phyloP scores from a whole-genome alignment of 2,888 invertebrate genomes.

The Standfussiana lucernea region DNA sequence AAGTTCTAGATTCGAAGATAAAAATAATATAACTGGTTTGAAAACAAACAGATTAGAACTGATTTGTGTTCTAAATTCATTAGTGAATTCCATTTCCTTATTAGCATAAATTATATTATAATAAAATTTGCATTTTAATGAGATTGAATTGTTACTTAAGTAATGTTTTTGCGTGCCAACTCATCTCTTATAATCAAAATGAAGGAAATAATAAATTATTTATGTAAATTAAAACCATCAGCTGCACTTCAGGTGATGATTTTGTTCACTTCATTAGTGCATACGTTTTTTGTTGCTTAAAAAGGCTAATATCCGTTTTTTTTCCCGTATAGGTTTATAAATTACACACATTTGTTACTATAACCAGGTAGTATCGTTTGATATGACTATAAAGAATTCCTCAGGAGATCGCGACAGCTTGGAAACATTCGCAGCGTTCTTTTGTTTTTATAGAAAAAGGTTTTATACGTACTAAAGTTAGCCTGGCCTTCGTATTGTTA shows the following conservation, averaged over 20 bases:
- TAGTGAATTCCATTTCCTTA: neutral
- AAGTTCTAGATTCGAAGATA: slow-evolving; percentile 30
- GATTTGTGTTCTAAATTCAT: slow-evolving; percentile 48
- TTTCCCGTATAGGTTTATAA: neutral
- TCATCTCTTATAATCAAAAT: slow-evolving; percentile 27
- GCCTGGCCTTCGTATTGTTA: slow-evolving; percentile 32
- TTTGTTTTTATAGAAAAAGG: slow-evolving; percentile 23
- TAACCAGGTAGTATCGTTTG: neutral
- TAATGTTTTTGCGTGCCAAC: slow-evolving; percentile 45
- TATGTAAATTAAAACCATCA: slow-evolving; percentile 20
- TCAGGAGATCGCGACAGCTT: no score
- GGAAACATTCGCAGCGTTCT: neutral
- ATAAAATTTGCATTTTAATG: slow-evolving; percentile 57
- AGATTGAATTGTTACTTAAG: slow-evolving; percentile 26
- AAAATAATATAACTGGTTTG: slow-evolving; percentile 59
- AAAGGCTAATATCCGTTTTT: neutral
- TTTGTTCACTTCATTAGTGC: slow-evolving; percentile 4
- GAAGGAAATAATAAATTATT: slow-evolving; percentile 32
- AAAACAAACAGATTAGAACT: slow-evolving; percentile 39
- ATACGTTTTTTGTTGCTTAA: neutral
- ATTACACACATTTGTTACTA: neutral
- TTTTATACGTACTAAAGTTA: slow-evolving; percentile 4
- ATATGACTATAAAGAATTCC: no score
- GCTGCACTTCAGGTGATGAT: slow-evolving; percentile 9
- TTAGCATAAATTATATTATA: slow-evolving; percentile 23